Evolutionary conservation across 1,140 invertebrate species (phyloP).

Genomic region (Adelges cooleyi): DNA sequence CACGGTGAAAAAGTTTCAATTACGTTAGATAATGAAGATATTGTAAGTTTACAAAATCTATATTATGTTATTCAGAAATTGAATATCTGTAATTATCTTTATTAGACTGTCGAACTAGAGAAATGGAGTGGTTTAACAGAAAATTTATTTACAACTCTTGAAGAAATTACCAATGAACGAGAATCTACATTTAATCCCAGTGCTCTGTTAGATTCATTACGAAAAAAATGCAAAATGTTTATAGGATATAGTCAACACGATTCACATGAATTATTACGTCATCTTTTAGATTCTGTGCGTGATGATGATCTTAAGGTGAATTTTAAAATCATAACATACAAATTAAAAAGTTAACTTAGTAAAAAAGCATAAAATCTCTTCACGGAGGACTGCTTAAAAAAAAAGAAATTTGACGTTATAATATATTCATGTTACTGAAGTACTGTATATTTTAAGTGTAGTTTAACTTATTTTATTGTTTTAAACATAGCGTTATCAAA

Average conservation of each 20-base stretch:
- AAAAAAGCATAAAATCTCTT: no score
- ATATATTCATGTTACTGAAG: no score
- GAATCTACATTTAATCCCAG: constrained; percentile 49
- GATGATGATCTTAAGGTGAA: constrained; percentile 45
- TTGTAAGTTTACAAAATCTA: not conserved
- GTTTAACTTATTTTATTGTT: no score
- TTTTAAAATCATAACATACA: no score
- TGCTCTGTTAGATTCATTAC: constrained; percentile 61
- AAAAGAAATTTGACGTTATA: no score
- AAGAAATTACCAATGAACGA: constrained; percentile 35
- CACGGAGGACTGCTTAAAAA: no score
- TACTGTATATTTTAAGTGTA: no score
- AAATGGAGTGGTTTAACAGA: constrained; percentile 59
- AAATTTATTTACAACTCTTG: constrained; percentile 49
- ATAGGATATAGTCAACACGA: constrained; percentile 92
- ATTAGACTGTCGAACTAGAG: constrained; percentile 47
- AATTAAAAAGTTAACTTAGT: no score
- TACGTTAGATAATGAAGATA: constrained; percentile 49
- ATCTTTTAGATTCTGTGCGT: constrained; percentile 73
- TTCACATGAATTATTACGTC: constrained; percentile 83
- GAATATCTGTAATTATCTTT: not conserved
- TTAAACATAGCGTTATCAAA: constrained; percentile 57
- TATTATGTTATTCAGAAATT: no score
- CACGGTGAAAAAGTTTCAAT: constrained; percentile 55
- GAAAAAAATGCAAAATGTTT: constrained; percentile 68